A percentile compares a stretch with the other conserved stretches of the same genome.
phyloP scores from a whole-genome alignment of 1,140 invertebrate genomes.

The Cherax destructor region DNA sequence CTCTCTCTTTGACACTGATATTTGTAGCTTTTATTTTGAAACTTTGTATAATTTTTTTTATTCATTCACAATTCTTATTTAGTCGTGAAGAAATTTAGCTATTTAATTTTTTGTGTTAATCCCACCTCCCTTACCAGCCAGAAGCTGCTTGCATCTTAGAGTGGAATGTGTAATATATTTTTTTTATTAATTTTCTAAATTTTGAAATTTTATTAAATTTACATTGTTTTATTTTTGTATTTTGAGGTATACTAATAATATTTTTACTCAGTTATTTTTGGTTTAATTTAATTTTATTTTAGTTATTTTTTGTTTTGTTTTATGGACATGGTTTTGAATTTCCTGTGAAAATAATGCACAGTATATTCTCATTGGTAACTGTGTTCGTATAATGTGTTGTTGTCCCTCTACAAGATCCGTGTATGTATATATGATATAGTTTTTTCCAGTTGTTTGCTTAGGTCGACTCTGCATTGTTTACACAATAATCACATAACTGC shows the following conservation, averaged over 20 bases:
- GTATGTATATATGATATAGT: too few species aligned
- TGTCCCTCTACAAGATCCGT: too few species aligned
- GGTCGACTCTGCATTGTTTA: too few species aligned
- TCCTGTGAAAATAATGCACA: background rate
- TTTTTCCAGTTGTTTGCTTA: too few species aligned
- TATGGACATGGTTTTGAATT: slow-evolving; percentile 4
- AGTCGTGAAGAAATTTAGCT: background rate
- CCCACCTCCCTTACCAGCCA: too few species aligned
- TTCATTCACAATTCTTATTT: background rate
- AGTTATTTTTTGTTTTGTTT: background rate
- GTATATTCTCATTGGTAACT: background rate
- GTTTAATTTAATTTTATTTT: background rate
- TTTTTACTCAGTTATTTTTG: background rate
- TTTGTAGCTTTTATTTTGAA: too few species aligned
- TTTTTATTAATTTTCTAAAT: background rate
- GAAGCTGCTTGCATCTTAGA: too few species aligned
- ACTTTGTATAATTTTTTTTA: too few species aligned
- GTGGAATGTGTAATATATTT: too few species aligned
- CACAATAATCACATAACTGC: too few species aligned
- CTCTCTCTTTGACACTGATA: too few species aligned
- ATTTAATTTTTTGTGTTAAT: background rate
- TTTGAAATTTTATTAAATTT: background rate
- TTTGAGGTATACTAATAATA: background rate
- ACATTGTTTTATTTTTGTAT: background rate
- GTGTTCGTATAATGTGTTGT: too few species aligned